phyloP scores from a whole-genome alignment of 2,888 invertebrate genomes.

The Galeruca laticollis region DNA sequence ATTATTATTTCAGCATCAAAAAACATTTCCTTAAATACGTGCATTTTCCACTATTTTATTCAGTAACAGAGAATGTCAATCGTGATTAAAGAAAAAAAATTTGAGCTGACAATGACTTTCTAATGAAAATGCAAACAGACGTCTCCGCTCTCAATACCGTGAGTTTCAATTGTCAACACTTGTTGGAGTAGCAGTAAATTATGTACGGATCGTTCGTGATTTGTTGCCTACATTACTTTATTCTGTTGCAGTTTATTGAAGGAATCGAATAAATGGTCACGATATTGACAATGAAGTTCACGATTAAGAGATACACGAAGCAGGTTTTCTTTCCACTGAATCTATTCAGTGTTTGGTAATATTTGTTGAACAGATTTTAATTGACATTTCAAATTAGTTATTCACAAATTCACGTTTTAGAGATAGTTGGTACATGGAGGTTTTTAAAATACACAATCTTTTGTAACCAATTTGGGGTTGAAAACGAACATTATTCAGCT shows the following conservation, averaged over 20 bases:
- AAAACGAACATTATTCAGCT: no score
- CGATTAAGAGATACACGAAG: background rate
- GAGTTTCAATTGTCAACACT: conserved; percentile 36
- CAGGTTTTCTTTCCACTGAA: background rate
- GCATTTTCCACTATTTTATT: no score
- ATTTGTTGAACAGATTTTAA: no score
- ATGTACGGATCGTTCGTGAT: conserved; percentile 40
- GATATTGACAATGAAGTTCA: conserved; percentile 22
- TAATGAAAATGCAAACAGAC: conserved; percentile 6
- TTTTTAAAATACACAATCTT: no score
- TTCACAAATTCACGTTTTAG: no score
- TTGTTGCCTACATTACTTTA: conserved; percentile 30
- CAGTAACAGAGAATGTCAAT: no score
- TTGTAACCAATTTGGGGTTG: no score
- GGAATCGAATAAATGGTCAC: conserved; percentile 37
- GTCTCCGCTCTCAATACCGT: conserved; percentile 5
- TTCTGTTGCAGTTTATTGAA: conserved; percentile 37
- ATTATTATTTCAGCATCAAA: no score
- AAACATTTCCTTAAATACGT: no score
- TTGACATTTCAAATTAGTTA: no score
- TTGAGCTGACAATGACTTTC: background rate
- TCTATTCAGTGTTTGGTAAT: background rate
- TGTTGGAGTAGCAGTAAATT: conserved; percentile 41
- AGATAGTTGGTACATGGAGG: no score
- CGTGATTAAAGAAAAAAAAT: background rate